A percentile compares a stretch with the other conserved stretches of the same genome.
These are phyloP conservation scores for Heliothis virescens DNA, from an alignment of 1,140 invertebrate species.

Conservation along the genomic window DNA sequence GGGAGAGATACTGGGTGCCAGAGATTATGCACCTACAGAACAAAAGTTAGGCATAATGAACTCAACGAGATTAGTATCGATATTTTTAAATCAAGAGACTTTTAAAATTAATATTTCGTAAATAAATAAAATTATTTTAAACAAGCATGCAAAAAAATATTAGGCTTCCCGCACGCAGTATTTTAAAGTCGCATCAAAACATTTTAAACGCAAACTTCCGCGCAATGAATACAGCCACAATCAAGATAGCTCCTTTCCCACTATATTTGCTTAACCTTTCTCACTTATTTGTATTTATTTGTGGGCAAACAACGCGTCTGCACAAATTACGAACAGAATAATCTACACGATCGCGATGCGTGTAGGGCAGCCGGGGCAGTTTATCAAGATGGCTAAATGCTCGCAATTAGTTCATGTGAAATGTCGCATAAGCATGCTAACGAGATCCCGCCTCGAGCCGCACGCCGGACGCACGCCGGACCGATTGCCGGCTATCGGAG, in stretches of 20 bases:
- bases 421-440: slow-evolving; percentile 84
- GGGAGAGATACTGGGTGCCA: slow-evolving; percentile 53
- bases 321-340: slow-evolving; percentile 56
- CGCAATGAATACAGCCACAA: slow-evolving; percentile 16
- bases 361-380: slow-evolving; percentile 66
- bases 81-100: too few species aligned
- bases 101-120: too few species aligned
- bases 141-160: too few species aligned
- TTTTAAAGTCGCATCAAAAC: not conserved
- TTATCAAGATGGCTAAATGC: slow-evolving; percentile 84
- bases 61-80: too few species aligned
- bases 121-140: too few species aligned
- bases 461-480: slow-evolving; percentile 43
- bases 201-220: not conserved
- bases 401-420: slow-evolving; percentile 84
- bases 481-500: slow-evolving; percentile 17
- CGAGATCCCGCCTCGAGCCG: slow-evolving; percentile 73
- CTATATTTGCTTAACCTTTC: slow-evolving; percentile 10
- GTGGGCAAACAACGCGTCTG: slow-evolving; percentile 58
- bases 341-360: slow-evolving; percentile 53
- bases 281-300: slow-evolving; percentile 35
- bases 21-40: slow-evolving; percentile 49
- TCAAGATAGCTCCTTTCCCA: slow-evolving; percentile 6
- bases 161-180: not conserved
- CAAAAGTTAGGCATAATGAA: not conserved